A percentile compares a stretch with the other conserved stretches of the same genome.
Evolutionary conservation across 2,888 invertebrate genomes (phyloP).

Genomic region (Micoletzkya japonica): DNA sequence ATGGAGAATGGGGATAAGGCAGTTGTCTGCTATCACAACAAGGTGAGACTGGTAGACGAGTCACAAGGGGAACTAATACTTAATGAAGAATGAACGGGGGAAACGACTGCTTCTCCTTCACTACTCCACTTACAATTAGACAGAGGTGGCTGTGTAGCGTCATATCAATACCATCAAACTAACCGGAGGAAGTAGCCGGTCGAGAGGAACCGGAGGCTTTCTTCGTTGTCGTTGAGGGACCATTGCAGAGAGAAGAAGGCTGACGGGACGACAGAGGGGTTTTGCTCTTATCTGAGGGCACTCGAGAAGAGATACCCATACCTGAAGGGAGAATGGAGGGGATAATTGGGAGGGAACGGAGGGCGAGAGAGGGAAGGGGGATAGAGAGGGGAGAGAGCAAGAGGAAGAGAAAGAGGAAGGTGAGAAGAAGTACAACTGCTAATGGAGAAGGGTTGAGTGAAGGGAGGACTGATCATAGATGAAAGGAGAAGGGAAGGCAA

Average conservation of each 20-base stretch:
- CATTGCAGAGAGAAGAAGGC: constrained; percentile 4
- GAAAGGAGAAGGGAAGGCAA: neutral
- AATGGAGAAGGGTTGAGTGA: neutral
- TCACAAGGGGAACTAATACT: neutral
- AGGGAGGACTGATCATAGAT: too few relatives aligned
- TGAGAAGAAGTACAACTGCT: neutral
- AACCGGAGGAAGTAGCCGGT: too few relatives aligned
- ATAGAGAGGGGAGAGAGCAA: constrained; percentile 6
- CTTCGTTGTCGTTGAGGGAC: neutral
- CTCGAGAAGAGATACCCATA: too few relatives aligned
- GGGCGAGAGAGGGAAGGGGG: neutral
- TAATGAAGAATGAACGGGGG: neutral
- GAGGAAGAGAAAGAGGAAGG: constrained; percentile 6
- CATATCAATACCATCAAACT: too few relatives aligned
- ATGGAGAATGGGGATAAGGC: constrained; percentile 3
- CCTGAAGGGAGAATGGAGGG: neutral
- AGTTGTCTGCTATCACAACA: constrained; percentile 18
- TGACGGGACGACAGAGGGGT: neutral
- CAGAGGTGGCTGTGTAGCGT: too few relatives aligned
- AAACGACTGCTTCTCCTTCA: neutral
- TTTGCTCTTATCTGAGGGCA: too few relatives aligned
- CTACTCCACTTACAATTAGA: constrained; percentile 4
- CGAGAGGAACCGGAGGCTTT: too few relatives aligned
- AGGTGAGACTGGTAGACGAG: constrained; percentile 5
- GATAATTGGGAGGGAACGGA: neutral